phyloP scores from a whole-genome alignment of 2,888 invertebrate species.

The Dynastes grantii region DNA sequence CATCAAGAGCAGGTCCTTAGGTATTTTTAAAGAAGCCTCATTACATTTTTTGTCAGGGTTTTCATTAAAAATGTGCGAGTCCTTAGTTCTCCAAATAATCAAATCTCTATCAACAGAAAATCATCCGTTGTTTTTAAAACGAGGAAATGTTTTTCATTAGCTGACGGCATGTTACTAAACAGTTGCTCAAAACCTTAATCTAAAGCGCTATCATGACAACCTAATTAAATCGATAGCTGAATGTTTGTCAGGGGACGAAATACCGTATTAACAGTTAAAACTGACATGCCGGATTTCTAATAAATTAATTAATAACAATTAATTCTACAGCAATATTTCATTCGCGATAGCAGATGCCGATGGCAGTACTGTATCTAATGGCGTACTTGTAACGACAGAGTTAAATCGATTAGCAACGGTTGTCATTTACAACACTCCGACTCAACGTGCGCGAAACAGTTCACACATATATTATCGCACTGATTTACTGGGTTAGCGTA shows the following conservation, averaged over 20 bases:
- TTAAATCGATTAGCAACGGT: conserved; percentile 64
- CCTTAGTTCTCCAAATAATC: too few relatives aligned
- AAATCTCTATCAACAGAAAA: too few relatives aligned
- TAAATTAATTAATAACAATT: conserved; percentile 65
- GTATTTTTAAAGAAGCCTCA: too few relatives aligned
- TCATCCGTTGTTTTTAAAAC: background rate
- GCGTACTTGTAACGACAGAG: conserved; percentile 63
- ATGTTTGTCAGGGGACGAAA: conserved; percentile 16
- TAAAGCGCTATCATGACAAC: background rate
- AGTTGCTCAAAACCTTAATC: background rate
- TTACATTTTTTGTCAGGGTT: too few relatives aligned
- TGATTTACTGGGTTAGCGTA: conserved; percentile 55
- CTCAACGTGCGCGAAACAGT: conserved; percentile 56
- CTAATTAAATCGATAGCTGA: conserved; percentile 18
- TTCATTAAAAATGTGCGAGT: too few relatives aligned
- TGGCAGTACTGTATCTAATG: conserved; percentile 65
- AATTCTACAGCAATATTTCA: conserved; percentile 63
- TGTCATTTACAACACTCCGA: conserved; percentile 63
- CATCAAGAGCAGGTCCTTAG: too few relatives aligned
- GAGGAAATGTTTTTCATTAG: background rate
- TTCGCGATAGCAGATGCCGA: conserved; percentile 63
- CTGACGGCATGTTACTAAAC: background rate
- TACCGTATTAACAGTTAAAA: conserved; percentile 43
- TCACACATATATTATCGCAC: conserved; percentile 55
- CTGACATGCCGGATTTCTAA: conserved; percentile 48